Percentiles rank a stretch among this genome's conserved stretches.
These are phyloP conservation scores for Gymnocephalus cernua DNA, from an alignment of 2,113 vertebrate genomes.

Conservation along the genomic window DNA sequence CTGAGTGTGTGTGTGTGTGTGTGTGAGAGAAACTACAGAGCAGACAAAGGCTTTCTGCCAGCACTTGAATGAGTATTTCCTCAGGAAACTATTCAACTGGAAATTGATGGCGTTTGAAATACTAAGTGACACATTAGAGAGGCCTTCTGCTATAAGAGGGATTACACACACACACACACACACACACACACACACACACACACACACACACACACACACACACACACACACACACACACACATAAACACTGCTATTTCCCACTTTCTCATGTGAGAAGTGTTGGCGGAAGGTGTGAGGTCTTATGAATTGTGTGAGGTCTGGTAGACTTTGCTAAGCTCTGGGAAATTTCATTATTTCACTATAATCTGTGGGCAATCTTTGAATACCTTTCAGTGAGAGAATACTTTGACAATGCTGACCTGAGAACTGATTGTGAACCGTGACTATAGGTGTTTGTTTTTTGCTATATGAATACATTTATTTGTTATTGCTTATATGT, in stretches of 20 bases:
- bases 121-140: constrained; percentile 60
- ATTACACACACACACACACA: constrained; percentile 38
- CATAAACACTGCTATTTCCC: constrained; percentile 13
- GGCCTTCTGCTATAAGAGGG: constrained; percentile 57
- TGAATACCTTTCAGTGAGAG: constrained; percentile 14
- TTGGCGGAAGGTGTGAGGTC: constrained; percentile 43
- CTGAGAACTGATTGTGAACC: constrained; percentile 20
- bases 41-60: constrained; percentile 56
- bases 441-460: constrained; percentile 41
- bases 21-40: constrained; percentile 40
- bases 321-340: not conserved
- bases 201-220: constrained; percentile 15
- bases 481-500: constrained; percentile 26
- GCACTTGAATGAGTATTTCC: constrained; percentile 68
- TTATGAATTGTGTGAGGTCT: constrained; percentile 56
- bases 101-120: constrained; percentile 74
- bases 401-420: constrained; percentile 37
- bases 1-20: not conserved
- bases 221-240: constrained; percentile 25
- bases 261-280: constrained; percentile 47
- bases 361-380: constrained; percentile 11
- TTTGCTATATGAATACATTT: constrained; percentile 12
- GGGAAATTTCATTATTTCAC: constrained; percentile 21
- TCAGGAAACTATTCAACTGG: constrained; percentile 74
- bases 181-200: constrained; percentile 26